Evolutionary conservation across 2,888 invertebrate genomes (phyloP), one percentile per base, ranked within the genome.

Genomic region (Eutolmus rufibarbis): DNA sequence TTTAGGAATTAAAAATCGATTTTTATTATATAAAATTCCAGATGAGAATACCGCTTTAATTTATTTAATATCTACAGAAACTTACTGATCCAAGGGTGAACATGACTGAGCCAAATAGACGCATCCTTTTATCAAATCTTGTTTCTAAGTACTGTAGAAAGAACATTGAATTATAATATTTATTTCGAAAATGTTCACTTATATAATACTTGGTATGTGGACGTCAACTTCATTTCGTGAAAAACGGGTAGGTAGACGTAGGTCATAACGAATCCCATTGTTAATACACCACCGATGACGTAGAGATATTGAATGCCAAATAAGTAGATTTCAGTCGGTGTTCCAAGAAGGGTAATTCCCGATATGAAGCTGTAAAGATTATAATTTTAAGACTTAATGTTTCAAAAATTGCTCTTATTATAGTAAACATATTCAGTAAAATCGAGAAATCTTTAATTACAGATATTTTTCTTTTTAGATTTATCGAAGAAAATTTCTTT

Each of bases 271-370:
- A 95, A 89, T 2, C 94, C 95, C 94, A 95, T 95, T 5, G 94
- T 88, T 4, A 95, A 86, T 14, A 95, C 92, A 23, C 95, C 95
- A 9, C 94, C 92, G 23, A 94, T 92, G 8, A 95, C 94, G 90
- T 94, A 96, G 57, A 95, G 91, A 91, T 96, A 97, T 87, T 96
- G 95, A 14, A 95, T 95, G 0, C 97, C 97, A 90, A 96, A 96
- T 14, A 96, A 93, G 90, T 97, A 96, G 31, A 96, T 93, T 91
- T 97, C 96, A 0, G 96, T 96, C 1, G 96, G 96, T 5, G 95
- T 96, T 1, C 96, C 96, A 89, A 96, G 92, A 56, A 97, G 92
- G 0, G 96, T 96, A 89, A 97, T 96, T 9, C 96, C 96, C 89
- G 96, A 96, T 91, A 96, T 95, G 89, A 95, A 96, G 91, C 96